A percentile compares a stretch with the other conserved stretches of the same genome.
Conservation (phyloP, 1,140 invertebrate genomes). For the Potamilus streckersoni region DNA sequence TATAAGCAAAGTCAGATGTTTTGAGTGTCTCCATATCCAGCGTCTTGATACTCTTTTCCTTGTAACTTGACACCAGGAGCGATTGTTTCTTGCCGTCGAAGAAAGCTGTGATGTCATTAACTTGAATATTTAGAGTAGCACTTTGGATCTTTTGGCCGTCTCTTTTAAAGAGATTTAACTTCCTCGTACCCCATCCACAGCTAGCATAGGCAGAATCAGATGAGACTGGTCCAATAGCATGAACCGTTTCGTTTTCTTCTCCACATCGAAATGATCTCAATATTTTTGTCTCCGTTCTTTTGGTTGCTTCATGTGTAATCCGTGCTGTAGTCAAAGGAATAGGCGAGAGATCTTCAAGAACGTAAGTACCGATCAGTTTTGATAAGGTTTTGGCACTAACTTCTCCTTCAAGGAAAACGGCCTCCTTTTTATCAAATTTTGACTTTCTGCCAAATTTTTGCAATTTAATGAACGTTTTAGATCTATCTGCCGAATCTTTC, state of each 20-base stretch:
- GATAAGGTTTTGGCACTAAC: conserved; percentile 9
- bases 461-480: not conserved
- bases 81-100: conserved; percentile 20
- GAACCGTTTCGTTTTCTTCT: conserved; percentile 29
- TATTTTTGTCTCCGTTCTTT: conserved; percentile 22
- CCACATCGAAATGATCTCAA: conserved; percentile 8
- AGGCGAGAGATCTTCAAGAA: conserved; percentile 11
- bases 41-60: conserved; percentile 28
- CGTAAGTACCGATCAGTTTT: conserved; percentile 17
- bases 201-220: conserved; percentile 34
- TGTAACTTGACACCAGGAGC: conserved; percentile 29
- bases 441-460: not conserved
- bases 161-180: conserved; percentile 27
- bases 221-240: conserved; percentile 33
- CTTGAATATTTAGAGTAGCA: conserved; percentile 28
- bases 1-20: conserved; percentile 31
- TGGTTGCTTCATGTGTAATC: conserved; percentile 5
- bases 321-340: conserved; percentile 15
- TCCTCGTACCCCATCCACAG: conserved; percentile 38
- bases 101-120: conserved; percentile 20
- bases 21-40: conserved; percentile 24
- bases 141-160: conserved; percentile 26
- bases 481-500: not conserved
- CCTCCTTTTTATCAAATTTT: conserved; percentile 19
- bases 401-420: conserved; percentile 25